Evolutionary conservation across 2,888 invertebrate genomes (phyloP).

Genomic region (Xanthorhoe spadicearia): DNA sequence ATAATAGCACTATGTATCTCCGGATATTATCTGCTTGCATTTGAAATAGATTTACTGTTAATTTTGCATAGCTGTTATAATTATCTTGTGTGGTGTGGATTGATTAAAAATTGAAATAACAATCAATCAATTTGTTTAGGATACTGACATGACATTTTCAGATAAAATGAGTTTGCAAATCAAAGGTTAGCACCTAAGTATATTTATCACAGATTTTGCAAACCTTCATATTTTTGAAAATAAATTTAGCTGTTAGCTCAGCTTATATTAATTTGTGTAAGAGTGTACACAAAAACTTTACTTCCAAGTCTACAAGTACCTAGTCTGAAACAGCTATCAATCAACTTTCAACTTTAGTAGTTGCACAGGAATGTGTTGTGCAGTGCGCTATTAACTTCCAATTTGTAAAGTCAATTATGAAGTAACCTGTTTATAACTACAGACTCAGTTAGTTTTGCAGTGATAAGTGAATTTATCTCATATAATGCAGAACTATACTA

Average conservation of each 20-base stretch:
- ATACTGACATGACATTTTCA: constrained; percentile 10
- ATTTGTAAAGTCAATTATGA: constrained; percentile 16
- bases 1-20: constrained; percentile 34
- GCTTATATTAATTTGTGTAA: neutral
- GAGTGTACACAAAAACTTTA: neutral
- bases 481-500: constrained; percentile 25
- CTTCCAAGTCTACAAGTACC: too few species aligned
- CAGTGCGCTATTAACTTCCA: constrained; percentile 36
- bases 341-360: neutral
- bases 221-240: neutral
- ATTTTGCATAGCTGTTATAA: constrained; percentile 9
- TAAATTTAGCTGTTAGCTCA: too few species aligned
- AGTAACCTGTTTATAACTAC: constrained; percentile 22
- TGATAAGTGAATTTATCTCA: constrained; percentile 1
- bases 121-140: neutral
- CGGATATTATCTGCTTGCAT: constrained; percentile 31
- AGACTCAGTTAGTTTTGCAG: constrained; percentile 15
- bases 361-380: constrained; percentile 17
- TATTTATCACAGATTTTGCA: neutral
- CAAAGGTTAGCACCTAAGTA: too few species aligned
- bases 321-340: neutral
- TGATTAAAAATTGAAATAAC: neutral
- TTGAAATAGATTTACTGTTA: constrained; percentile 10
- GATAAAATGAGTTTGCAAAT: constrained; percentile 7
- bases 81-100: neutral